Base-by-base conservation (phyloP, 2,113 vertebrate genomes). In the Chaetodon auriga region DNA sequence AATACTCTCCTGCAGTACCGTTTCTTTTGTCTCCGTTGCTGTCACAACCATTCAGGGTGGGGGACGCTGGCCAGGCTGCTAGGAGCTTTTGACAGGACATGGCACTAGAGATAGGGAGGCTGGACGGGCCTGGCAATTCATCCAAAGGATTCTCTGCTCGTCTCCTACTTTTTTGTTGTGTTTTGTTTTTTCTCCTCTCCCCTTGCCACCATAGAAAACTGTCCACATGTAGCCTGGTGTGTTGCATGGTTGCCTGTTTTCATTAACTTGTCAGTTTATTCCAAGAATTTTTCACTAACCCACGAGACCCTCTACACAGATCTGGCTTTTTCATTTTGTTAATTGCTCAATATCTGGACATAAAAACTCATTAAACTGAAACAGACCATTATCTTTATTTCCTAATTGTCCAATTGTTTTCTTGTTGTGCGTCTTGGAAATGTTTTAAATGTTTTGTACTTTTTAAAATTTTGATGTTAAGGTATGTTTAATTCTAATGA, bases 1-100 rank as follows among this genome's bases (percentile, higher is more conserved):
- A 62, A 60, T 71, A 61, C 69, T 68, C 23, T 58, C 45, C 65
- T 54, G 58, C 70, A 75, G 75, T 80, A 54, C 78, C 78, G 74
- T 81, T 90, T 75, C 81, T 84, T 90, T 78, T 80, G 80, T 82
- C 66, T 91, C 69, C 14, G 35, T 68, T 83, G 71, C 74, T 93
- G 89, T 93, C 92, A 90, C 75, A 91, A 78, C 58, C 49, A 60
- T 79, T 94, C 88, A 89, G 83, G 58, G 85, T 87, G 88, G 83
- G 89, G 89, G 77, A 80, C 61, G 66, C 68, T 80, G 71, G 68
- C 65, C 81, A 75, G 85, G 78, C 72, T 75, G 63, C 55, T 86
- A 68, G 82, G 83, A 81, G 86, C 66, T 81, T 75, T 79, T 86
- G 86, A 91, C 87, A 90, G 84, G 75, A 82, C 84, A 79, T 80